Evolutionary conservation across 2,113 vertebrate genomes (phyloP).

Genomic region (Neodon shergylaensis): DNA sequence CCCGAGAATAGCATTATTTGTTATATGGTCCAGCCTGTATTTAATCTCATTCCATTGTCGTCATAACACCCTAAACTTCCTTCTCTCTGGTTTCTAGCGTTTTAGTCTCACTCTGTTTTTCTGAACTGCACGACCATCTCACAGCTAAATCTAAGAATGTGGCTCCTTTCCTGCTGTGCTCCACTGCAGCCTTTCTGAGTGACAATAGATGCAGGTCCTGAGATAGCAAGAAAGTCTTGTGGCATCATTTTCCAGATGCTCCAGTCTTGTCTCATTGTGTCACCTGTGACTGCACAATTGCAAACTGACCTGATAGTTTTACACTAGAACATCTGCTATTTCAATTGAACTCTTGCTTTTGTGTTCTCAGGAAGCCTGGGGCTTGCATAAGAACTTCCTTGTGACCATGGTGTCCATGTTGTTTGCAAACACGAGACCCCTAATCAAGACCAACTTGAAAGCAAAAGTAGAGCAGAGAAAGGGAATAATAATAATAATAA

Average conservation of each 20-base stretch:
- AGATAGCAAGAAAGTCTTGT: neutral
- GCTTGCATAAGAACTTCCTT: slow-evolving; percentile 65
- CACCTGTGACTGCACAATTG: slow-evolving; percentile 66
- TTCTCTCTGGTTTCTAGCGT: neutral
- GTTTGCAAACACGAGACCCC: slow-evolving; percentile 71
- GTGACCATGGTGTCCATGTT: slow-evolving; percentile 38
- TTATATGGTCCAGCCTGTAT: neutral
- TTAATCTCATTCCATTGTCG: neutral
- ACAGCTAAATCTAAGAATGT: neutral
- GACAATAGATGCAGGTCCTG: slow-evolving; percentile 62
- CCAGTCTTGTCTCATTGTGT: slow-evolving; percentile 44
- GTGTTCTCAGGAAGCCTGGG: slow-evolving; percentile 61
- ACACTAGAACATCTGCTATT: slow-evolving; percentile 72
- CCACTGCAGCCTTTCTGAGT: neutral
- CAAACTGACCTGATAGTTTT: slow-evolving; percentile 69
- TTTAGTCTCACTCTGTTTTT: neutral
- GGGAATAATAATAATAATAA: slow-evolving; percentile 45
- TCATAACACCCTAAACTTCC: neutral
- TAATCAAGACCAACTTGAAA: slow-evolving; percentile 81
- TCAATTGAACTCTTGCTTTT: slow-evolving; percentile 76
- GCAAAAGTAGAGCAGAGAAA: slow-evolving; percentile 64
- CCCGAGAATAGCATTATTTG: neutral
- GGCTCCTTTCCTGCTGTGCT: neutral
- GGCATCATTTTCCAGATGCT: slow-evolving; percentile 25
- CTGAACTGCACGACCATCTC: neutral